phyloP scores from a whole-genome alignment of 2,797 vertebrate species.

The Myoxocephalus aenaeus region DNA sequence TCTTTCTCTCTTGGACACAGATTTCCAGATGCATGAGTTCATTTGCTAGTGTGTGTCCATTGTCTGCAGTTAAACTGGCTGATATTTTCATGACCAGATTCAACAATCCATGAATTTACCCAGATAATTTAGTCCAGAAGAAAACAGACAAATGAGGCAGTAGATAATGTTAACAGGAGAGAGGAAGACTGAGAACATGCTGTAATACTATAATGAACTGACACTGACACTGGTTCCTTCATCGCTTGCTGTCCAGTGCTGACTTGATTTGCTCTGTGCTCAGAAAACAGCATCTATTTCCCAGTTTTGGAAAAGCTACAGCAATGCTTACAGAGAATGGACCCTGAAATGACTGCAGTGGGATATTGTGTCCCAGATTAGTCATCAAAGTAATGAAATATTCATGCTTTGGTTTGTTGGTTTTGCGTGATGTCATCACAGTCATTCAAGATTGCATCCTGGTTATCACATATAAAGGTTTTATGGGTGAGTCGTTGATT shows the following conservation, averaged over 20 bases:
- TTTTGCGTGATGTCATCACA: neutral
- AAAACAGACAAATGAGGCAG: neutral
- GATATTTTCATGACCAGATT: conserved; percentile 21
- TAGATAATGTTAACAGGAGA: conserved; percentile 11
- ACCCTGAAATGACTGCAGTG: conserved; percentile 12
- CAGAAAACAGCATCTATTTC: conserved; percentile 8
- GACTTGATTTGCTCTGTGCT: neutral
- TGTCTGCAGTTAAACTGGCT: conserved; percentile 37
- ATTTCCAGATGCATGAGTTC: conserved; percentile 35
- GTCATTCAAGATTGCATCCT: neutral
- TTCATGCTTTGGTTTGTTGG: conserved; percentile 2
- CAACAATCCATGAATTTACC: conserved; percentile 33
- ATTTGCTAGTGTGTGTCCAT: conserved; percentile 36
- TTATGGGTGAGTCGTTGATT: neutral
- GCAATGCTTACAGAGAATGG: neutral
- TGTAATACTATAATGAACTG: conserved; percentile 5
- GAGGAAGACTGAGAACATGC: neutral
- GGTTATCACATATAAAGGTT: neutral
- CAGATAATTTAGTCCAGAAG: conserved; percentile 29
- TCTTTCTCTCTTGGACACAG: conserved; percentile 2
- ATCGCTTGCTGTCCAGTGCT: neutral
- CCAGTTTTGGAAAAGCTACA: conserved; percentile 2
- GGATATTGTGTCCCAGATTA: conserved; percentile 27
- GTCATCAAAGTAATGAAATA: conserved; percentile 9
- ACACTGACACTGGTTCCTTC: conserved; percentile 11